phyloP scores from a whole-genome alignment of 2,888 invertebrate genomes.

The Rhamphomyia laevipes region DNA sequence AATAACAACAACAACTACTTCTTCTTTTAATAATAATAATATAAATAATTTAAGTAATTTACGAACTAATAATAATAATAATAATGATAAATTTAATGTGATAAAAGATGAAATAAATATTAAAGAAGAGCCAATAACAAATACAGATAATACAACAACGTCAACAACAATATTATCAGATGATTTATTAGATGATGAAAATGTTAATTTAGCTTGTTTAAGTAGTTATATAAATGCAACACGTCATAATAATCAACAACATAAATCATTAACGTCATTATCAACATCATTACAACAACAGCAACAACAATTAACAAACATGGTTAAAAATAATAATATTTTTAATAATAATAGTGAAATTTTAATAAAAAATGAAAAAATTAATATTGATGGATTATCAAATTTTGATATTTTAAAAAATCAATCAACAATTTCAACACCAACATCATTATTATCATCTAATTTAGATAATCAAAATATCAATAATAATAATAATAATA shows the following conservation, averaged over 20 bases:
- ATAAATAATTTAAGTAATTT: slow-evolving; percentile 3
- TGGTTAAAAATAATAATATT: not conserved
- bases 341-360: slow-evolving; percentile 3
- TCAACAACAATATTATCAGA: slow-evolving; percentile 3
- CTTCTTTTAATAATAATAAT: not conserved
- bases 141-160: slow-evolving; percentile 13
- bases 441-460: too few species aligned
- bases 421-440: too few species aligned
- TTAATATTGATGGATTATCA: not conserved
- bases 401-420: not conserved
- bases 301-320: not conserved
- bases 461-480: not conserved
- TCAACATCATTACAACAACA: not conserved
- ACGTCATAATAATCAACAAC: slow-evolving; percentile 7
- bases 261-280: not conserved
- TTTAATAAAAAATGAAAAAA: slow-evolving; percentile 3
- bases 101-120: slow-evolving; percentile 29
- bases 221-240: slow-evolving; percentile 29
- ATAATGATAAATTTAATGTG: slow-evolving; percentile 37
- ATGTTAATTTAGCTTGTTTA: slow-evolving; percentile 34
- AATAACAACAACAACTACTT: not conserved
- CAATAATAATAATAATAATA: not conserved
- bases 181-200: slow-evolving; percentile 28
- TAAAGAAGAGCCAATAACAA: slow-evolving; percentile 28
- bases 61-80: slow-evolving; percentile 26